Percentiles rank a stretch among this genome's conserved stretches.
phyloP scores from a whole-genome alignment of 2,888 invertebrate species.

The Hedya salicella region DNA sequence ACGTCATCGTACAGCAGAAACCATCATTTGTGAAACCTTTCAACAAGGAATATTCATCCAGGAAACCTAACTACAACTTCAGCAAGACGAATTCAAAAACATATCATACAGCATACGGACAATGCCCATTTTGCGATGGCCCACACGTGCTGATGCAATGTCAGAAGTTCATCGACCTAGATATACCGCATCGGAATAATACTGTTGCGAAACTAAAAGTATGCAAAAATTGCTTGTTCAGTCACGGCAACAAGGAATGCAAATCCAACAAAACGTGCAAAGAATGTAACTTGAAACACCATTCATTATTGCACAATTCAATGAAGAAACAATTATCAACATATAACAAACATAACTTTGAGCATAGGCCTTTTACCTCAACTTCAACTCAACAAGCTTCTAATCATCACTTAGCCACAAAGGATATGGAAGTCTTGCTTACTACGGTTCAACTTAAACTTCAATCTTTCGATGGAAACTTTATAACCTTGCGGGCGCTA shows the following conservation, averaged over 20 bases:
- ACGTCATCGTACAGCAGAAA: no score
- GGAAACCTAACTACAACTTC: no score
- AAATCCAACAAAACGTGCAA: constrained; percentile 31
- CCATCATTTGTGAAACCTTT: no score
- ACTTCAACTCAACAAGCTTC: neutral
- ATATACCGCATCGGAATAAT: constrained; percentile 8
- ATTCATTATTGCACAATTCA: constrained; percentile 9
- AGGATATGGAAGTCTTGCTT: constrained; percentile 39
- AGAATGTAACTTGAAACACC: constrained; percentile 29
- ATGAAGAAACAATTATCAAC: neutral
- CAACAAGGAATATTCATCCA: no score
- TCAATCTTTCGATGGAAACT: constrained; percentile 37
- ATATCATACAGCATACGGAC: constrained; percentile 17
- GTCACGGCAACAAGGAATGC: constrained; percentile 23
- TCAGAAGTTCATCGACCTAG: constrained; percentile 26
- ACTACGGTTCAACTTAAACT: constrained; percentile 41
- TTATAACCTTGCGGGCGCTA: constrained; percentile 40
- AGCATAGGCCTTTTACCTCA: no score
- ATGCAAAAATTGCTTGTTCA: constrained; percentile 36
- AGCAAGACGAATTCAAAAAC: neutral
- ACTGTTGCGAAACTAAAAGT: constrained; percentile 23
- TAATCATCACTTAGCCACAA: no score
- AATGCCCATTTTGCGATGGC: constrained; percentile 20
- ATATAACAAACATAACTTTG: neutral
- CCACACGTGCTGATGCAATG: constrained; percentile 15